Evolutionary conservation across 2,888 invertebrate genomes (phyloP), one percentile per base, ranked within the genome.

Genomic region (Aplocera efformata): DNA sequence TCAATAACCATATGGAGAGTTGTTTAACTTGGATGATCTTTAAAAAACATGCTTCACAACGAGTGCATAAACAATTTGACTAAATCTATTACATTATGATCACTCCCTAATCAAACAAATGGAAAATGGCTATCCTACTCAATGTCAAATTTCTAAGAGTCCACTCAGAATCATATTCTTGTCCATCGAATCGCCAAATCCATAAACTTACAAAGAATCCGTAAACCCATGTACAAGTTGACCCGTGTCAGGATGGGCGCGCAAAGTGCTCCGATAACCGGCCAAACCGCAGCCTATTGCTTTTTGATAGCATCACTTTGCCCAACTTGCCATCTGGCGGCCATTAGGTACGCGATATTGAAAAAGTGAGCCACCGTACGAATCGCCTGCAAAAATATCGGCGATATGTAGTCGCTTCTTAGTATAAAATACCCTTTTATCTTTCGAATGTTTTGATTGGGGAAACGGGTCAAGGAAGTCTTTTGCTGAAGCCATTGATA

Each of bases 301-400:
- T 84, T 85, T 88, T 88, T 88, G 86, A 88, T 88, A 84, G 85
- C 86, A 84, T 84, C 86, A 85, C 86, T 88, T 88, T 85, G 72
- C 74, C 78, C 73, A 86, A 86, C 80, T 86, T 79, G 81, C 85
- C 88, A 88, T 83, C 81, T 88, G 88, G 62, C 71, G 77, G 77
- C 85, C 88, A 86, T 88, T 88, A 88, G 83, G 73, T 81, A 55
- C 62, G 78, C 77, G 79, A 85, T 86, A 86, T 86, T 88, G 86
- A 86, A 88, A 86, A 88, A 86, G 80, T 86, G 74, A 78, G 77
- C 76, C 69, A 59, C 53, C 60, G 60, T 56, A 60, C 59, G 58
- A 60, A 61, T 61, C 53, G 53, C 51, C 57, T 43, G 50, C 50
- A 56, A 56, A 54, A 57, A 46, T 44, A 53, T 41, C 50, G 40